These are phyloP conservation scores for Phasianus colchicus DNA, from an alignment of 2,113 vertebrate genomes.

Conservation along the genomic window DNA sequence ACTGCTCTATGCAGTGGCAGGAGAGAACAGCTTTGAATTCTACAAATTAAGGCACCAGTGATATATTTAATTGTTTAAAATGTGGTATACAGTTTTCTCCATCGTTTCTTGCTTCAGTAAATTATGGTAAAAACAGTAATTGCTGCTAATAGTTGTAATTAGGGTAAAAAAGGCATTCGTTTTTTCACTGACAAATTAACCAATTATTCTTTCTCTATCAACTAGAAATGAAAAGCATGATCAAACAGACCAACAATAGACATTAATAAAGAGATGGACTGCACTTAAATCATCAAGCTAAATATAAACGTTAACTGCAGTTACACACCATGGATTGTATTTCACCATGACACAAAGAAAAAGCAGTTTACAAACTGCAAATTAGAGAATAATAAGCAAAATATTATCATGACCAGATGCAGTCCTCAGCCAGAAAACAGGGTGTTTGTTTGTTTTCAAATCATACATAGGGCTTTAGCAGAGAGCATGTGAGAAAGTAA, in stretches of 20 bases:
- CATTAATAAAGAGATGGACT: slow-evolving; percentile 35
- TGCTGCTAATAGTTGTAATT: background rate
- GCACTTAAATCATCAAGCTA: slow-evolving; percentile 19
- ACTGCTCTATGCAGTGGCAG: background rate
- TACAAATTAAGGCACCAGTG: background rate
- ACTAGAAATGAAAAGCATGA: slow-evolving; percentile 28
- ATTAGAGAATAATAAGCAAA: slow-evolving; percentile 27
- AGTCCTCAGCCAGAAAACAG: background rate
- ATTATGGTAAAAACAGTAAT: background rate
- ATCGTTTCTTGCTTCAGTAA: background rate
- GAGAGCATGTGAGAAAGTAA: background rate
- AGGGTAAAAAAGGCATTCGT: background rate
- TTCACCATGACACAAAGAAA: background rate
- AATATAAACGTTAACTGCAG: slow-evolving; percentile 21
- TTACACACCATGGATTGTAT: background rate
- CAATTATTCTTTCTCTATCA: background rate
- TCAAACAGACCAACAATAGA: background rate
- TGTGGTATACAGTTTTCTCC: background rate
- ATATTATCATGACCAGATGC: background rate
- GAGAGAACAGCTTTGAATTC: background rate
- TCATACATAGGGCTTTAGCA: background rate
- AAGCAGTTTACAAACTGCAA: background rate
- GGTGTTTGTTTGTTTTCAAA: background rate
- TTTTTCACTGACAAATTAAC: background rate
- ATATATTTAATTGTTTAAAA: background rate